Conservation (phyloP, 2,888 invertebrate species). For the Sminthurides aquaticus region DNA sequence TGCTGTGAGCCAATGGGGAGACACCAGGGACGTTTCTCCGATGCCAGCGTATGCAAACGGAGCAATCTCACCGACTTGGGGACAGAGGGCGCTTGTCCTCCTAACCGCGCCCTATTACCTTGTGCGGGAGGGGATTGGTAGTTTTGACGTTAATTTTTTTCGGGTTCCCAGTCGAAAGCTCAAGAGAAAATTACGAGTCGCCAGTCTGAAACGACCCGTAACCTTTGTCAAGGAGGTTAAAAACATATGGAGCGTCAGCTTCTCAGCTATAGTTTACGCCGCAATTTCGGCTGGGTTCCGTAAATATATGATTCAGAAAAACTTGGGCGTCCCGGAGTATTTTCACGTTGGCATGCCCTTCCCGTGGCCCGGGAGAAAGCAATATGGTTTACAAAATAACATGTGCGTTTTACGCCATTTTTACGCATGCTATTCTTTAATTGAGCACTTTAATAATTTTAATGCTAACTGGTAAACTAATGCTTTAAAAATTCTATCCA, state of each 20-base stretch:
- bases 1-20: slow-evolving; percentile 21
- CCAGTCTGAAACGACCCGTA: too few relatives aligned
- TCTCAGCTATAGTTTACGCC: slow-evolving; percentile 7
- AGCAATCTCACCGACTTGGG: neutral
- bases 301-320: slow-evolving; percentile 2
- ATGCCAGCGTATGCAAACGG: neutral
- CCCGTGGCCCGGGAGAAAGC: slow-evolving; percentile 6
- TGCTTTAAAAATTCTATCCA: too few relatives aligned
- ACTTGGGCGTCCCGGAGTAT: neutral
- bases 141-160: slow-evolving; percentile 9
- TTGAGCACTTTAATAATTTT: too few relatives aligned
- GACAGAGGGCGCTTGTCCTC: neutral
- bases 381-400: slow-evolving; percentile 6
- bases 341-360: slow-evolving; percentile 16
- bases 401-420: slow-evolving; percentile 2
- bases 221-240: neutral
- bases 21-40: slow-evolving; percentile 2
- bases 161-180: neutral
- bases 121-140: neutral
- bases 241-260: slow-evolving; percentile 10
- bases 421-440: too few relatives aligned
- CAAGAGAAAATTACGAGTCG: neutral
- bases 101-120: slow-evolving; percentile 6
- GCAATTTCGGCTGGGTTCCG: slow-evolving; percentile 9
- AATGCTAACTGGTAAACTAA: too few relatives aligned